A percentile compares a stretch with the other conserved stretches of the same genome.
Conservation (phyloP, 2,888 invertebrate genomes). For the Tigriopus californicus region DNA sequence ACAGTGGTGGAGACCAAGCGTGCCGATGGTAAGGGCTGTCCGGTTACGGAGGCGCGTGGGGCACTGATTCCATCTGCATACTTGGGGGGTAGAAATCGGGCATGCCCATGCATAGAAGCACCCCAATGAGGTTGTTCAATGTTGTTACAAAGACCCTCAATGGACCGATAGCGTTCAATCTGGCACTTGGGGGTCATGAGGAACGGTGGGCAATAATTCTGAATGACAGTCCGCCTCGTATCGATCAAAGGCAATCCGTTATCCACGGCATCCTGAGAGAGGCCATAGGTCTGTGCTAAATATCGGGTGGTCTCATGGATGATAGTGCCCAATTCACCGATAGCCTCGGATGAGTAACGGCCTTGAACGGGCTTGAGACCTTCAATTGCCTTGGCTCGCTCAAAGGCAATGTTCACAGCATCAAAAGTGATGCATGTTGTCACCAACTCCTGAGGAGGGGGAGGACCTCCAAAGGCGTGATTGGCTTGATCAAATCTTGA, state of each 20-base stretch:
- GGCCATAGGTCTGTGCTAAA: constrained; percentile 20
- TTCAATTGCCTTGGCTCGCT: constrained; percentile 18
- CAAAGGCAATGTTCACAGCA: constrained; percentile 21
- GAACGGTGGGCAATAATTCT: constrained; percentile 22
- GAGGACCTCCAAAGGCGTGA: too few relatives aligned
- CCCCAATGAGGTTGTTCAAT: constrained; percentile 24
- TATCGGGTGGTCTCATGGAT: constrained; percentile 20
- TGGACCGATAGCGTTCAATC: constrained; percentile 21
- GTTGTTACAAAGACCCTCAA: constrained; percentile 24
- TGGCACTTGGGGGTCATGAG: constrained; percentile 20
- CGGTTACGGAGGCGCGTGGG: constrained; percentile 58
- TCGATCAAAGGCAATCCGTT: constrained; percentile 24
- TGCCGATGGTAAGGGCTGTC: constrained; percentile 21
- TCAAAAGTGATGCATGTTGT: constrained; percentile 20
- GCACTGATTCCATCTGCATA: constrained; percentile 68
- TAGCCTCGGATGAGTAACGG: constrained; percentile 17
- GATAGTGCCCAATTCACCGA: constrained; percentile 20
- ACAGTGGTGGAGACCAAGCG: constrained; percentile 20
- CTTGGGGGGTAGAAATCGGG: constrained; percentile 43
- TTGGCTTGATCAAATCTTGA: too few relatives aligned
- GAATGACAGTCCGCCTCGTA: constrained; percentile 22
- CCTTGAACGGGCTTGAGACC: constrained; percentile 19
- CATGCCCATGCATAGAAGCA: constrained; percentile 17
- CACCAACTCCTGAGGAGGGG: neutral
- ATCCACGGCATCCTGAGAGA: constrained; percentile 21